These are phyloP conservation scores for Beroe ovata DNA, from an alignment of 37 sponge, comb jelly and placozoan genomes.

Conservation along the genomic window DNA sequence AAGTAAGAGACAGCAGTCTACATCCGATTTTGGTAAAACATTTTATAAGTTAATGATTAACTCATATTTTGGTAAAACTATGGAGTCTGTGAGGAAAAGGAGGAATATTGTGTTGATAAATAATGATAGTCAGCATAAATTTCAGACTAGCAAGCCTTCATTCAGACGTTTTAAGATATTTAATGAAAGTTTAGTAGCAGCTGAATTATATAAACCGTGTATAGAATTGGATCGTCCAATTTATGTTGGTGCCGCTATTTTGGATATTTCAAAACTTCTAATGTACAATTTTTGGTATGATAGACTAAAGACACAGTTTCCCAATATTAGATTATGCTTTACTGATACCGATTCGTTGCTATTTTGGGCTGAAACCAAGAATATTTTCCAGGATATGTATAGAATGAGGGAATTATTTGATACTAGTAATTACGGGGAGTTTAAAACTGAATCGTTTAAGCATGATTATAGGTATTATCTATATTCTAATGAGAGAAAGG, in stretches of 20 bases:
- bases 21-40: not conserved
- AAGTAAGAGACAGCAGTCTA: not conserved
- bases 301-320: not conserved
- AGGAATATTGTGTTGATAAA: not conserved
- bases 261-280: conserved; percentile 23
- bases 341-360: conserved; percentile 11
- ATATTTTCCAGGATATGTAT: not conserved
- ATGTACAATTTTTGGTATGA: conserved; percentile 54
- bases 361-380: not conserved
- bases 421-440: not conserved
- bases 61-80: conserved; percentile 51
- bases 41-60: conserved; percentile 63
- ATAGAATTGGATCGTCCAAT: not conserved
- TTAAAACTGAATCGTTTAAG: not conserved
- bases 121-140: not conserved
- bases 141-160: not conserved
- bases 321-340: not conserved
- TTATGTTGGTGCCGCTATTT: conserved; percentile 32
- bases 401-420: not conserved
- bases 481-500: not conserved
- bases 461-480: not conserved
- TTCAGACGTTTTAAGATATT: not conserved
- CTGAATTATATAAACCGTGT: not conserved
- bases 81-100: conserved; percentile 60
- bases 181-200: not conserved